Conservation (phyloP, 1,140 invertebrate species). For the Drosophila pachea region DNA sequence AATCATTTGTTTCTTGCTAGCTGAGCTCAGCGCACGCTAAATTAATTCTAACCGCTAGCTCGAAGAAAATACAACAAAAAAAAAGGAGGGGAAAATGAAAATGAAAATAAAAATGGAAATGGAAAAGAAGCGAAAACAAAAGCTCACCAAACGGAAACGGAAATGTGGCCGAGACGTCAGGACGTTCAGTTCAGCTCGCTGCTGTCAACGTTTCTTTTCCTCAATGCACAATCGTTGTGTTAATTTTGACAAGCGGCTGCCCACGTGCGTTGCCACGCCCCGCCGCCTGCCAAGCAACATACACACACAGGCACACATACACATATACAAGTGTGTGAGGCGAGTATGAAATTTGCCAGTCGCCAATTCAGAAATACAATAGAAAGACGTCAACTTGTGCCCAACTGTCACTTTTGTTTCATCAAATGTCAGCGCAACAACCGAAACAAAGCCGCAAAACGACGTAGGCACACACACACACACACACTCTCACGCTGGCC, state of each 20-base stretch:
- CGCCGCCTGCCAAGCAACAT: slow-evolving; percentile 18
- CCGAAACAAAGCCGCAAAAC: slow-evolving; percentile 77
- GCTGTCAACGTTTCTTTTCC: slow-evolving; percentile 49
- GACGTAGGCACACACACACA: slow-evolving; percentile 41
- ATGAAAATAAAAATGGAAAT: no score
- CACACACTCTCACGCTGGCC: slow-evolving; percentile 17
- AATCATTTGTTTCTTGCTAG: slow-evolving; percentile 75
- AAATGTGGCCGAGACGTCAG: slow-evolving; percentile 73
- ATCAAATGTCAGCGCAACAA: slow-evolving; percentile 77
- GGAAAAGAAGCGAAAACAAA: slow-evolving; percentile 18
- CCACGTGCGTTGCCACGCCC: slow-evolving; percentile 50
- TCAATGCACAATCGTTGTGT: slow-evolving; percentile 73
- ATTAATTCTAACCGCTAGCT: slow-evolving; percentile 71
- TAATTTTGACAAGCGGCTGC: slow-evolving; percentile 74
- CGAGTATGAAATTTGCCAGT: slow-evolving; percentile 61
- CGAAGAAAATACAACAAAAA: slow-evolving; percentile 44
- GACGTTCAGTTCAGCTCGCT: slow-evolving; percentile 32
- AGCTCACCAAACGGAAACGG: slow-evolving; percentile 70
- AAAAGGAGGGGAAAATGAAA: neutral
- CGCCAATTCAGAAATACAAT: slow-evolving; percentile 44
- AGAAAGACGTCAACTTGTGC: slow-evolving; percentile 75
- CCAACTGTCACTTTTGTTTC: slow-evolving; percentile 77
- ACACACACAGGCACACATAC: neutral
- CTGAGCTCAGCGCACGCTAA: slow-evolving; percentile 76
- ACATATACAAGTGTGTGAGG: slow-evolving; percentile 1